Conservation (phyloP, 1,140 invertebrate species). For the Akabosia matsudoensis region DNA sequence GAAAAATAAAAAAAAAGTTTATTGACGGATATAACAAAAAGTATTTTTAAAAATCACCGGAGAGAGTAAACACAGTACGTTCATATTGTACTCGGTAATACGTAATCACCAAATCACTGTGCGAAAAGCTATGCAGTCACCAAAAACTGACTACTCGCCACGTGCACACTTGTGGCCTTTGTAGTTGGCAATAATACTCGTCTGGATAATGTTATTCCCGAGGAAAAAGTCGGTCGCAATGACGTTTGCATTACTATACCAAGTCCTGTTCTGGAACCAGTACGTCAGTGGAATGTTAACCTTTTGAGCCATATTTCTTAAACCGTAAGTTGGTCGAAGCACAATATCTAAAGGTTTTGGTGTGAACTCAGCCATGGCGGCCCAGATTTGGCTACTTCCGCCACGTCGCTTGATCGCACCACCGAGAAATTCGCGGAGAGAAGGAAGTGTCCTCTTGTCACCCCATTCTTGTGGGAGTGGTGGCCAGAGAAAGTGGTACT, state of each 20-base stretch:
- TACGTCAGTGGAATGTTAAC: conserved; percentile 58
- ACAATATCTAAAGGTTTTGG: conserved; percentile 66
- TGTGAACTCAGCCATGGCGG: conserved; percentile 77
- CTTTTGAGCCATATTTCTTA: conserved; percentile 66
- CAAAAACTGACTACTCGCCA: too few species aligned
- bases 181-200: conserved; percentile 43
- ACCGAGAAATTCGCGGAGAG: conserved; percentile 60
- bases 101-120: too few species aligned
- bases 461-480: conserved; percentile 59
- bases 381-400: conserved; percentile 59
- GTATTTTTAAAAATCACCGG: too few species aligned
- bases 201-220: conserved; percentile 65
- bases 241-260: conserved; percentile 63
- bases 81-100: background rate
- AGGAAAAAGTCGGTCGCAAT: conserved; percentile 75
- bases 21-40: too few species aligned
- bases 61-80: too few species aligned
- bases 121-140: too few species aligned
- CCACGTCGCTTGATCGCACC: conserved; percentile 52
- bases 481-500: conserved; percentile 63
- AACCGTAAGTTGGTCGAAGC: conserved; percentile 59
- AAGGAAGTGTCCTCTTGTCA: conserved; percentile 56
- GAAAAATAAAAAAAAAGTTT: too few species aligned
- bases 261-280: conserved; percentile 64
- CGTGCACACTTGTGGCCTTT: conserved; percentile 40